Percentiles rank a stretch among this genome's conserved stretches.
These are phyloP conservation scores for Prionailurus viverrinus DNA, from an alignment of 2,113 vertebrate genomes.

Conservation along the genomic window DNA sequence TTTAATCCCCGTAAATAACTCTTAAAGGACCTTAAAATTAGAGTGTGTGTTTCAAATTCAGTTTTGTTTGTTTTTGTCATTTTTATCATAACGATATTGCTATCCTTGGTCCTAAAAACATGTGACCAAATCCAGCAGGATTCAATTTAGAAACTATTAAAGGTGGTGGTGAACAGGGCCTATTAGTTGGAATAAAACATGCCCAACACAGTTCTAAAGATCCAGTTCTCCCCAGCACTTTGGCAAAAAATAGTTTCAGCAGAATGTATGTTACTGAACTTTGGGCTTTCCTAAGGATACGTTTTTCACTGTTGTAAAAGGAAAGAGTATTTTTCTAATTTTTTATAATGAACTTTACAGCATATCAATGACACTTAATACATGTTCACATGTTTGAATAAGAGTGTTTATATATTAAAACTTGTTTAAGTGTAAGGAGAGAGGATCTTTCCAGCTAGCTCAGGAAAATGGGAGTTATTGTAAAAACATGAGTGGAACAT, in stretches of 20 bases:
- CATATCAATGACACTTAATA: neutral
- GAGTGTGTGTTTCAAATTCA: neutral
- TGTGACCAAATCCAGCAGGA: neutral
- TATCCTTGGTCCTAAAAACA: neutral
- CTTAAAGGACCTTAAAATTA: neutral
- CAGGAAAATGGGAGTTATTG: neutral
- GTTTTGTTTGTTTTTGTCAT: neutral
- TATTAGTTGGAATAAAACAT: neutral
- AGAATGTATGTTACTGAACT: neutral
- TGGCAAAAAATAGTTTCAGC: neutral
- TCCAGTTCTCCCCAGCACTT: neutral
- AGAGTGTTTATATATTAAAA: neutral
- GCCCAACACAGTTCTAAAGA: neutral
- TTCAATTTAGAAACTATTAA: neutral
- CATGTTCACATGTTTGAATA: neutral
- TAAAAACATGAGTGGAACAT: neutral
- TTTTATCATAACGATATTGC: neutral
- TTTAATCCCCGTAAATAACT: neutral
- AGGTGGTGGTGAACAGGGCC: neutral
- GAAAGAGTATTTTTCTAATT: neutral
- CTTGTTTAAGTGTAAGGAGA: constrained; percentile 23
- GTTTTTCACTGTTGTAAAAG: constrained; percentile 7
- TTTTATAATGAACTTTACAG: neutral
- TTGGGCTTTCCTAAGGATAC: neutral
- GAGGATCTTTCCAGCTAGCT: neutral